Conservation (phyloP, 2,797 vertebrate genomes). For the Galago senegalensis region DNA sequence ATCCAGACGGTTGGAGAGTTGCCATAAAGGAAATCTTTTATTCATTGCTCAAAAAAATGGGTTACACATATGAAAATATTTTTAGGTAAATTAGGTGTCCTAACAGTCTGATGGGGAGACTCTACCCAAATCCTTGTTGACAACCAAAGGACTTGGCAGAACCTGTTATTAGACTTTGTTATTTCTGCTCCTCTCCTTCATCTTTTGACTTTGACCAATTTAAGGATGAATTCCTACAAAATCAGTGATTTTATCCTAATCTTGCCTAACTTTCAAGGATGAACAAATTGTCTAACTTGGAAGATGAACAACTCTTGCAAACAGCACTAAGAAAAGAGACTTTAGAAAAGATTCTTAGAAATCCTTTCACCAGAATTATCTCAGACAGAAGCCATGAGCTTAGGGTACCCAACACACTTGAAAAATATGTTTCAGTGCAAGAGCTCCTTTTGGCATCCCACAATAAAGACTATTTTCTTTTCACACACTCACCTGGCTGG, state of each 20-base stretch:
- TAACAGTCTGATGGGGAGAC: background rate
- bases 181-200: background rate
- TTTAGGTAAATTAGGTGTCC: conserved; percentile 20
- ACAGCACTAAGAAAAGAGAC: background rate
- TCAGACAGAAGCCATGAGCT: background rate
- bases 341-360: background rate
- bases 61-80: background rate
- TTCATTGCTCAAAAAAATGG: background rate
- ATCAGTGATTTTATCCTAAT: background rate
- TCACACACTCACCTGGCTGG: background rate
- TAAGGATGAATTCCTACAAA: background rate
- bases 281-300: background rate
- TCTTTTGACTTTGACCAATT: background rate
- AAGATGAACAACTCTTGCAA: background rate
- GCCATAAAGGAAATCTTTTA: conserved; percentile 1
- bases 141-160: background rate
- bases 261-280: background rate
- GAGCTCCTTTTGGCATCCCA: background rate
- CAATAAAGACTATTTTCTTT: background rate
- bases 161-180: background rate
- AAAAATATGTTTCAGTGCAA: background rate
- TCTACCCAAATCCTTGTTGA: background rate
- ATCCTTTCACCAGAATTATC: background rate
- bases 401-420: background rate
- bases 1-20: background rate